phyloP scores from a whole-genome alignment of 2,113 vertebrate genomes.

The Leucopsar rothschildi region DNA sequence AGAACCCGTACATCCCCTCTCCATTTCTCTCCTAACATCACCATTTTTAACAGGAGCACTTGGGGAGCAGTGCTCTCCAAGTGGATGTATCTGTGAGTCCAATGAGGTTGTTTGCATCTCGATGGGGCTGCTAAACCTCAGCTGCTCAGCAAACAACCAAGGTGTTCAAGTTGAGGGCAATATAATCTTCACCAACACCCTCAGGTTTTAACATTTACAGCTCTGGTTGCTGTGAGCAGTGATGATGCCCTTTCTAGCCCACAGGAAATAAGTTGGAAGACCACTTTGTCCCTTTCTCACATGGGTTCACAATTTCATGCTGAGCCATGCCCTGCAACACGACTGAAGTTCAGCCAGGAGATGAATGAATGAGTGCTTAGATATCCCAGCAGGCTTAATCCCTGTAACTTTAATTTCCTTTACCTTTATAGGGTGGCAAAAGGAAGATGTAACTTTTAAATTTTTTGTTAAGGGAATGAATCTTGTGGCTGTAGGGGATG shows the following conservation, averaged over 20 bases:
- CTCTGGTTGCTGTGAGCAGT: not conserved
- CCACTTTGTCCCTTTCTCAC: not conserved
- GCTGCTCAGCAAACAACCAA: not conserved
- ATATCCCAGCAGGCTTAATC: conserved; percentile 14
- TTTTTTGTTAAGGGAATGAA: not conserved
- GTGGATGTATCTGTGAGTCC: not conserved
- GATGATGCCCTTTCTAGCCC: not conserved
- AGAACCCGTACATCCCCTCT: not conserved
- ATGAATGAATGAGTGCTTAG: conserved; percentile 5
- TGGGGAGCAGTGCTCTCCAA: fast-evolving
- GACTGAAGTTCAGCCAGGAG: not conserved
- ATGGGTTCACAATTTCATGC: not conserved
- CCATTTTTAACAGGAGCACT: not conserved
- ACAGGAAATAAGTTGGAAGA: not conserved
- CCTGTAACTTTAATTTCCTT: conserved; percentile 43
- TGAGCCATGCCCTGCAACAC: not conserved
- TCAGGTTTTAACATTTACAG: not conserved
- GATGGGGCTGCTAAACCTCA: not conserved
- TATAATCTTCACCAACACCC: not conserved
- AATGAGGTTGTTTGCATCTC: not conserved
- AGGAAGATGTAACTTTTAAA: not conserved
- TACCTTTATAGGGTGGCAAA: not conserved
- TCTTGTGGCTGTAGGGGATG: not conserved
- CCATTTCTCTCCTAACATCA: not conserved
- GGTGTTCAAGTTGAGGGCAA: not conserved